Conservation (phyloP, 2,888 invertebrate genomes). For the Acrobasis suavella region DNA sequence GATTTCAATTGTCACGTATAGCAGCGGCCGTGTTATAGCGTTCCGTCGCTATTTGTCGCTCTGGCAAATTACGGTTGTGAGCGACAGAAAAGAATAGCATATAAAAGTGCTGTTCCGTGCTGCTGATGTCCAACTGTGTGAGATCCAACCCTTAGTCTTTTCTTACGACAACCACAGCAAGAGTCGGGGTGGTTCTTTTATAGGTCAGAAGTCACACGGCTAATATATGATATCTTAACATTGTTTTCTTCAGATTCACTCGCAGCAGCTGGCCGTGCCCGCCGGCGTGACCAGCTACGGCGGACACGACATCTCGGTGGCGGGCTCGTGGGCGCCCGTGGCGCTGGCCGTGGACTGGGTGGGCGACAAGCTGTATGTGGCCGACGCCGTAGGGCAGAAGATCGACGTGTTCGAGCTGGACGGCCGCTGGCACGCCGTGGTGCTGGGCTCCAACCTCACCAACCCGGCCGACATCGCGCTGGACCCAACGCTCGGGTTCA, state of each 20-base stretch:
- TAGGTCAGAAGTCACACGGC: too few species aligned
- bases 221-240: background rate
- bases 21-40: too few species aligned
- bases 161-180: too few species aligned
- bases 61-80: too few species aligned
- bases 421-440: slow-evolving; percentile 94
- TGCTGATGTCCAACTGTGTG: too few species aligned
- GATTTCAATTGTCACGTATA: too few species aligned
- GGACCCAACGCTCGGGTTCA: slow-evolving; percentile 94
- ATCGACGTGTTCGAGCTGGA: slow-evolving; percentile 96
- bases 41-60: too few species aligned
- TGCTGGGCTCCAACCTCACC: slow-evolving; percentile 94
- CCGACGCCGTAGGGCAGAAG: slow-evolving; percentile 94
- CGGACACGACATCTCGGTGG: slow-evolving; percentile 86
- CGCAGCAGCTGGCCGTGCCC: slow-evolving; percentile 77
- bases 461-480: slow-evolving; percentile 95
- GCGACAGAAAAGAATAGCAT: too few species aligned
- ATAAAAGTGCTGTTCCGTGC: too few species aligned
- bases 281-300: slow-evolving; percentile 67
- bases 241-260: slow-evolving; percentile 78
- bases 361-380: slow-evolving; percentile 97
- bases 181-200: too few species aligned
- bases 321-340: slow-evolving; percentile 94
- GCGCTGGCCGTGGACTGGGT: slow-evolving; percentile 98
- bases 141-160: too few species aligned